A percentile compares a stretch with the other conserved stretches of the same genome.
Conservation (phyloP, 2,888 invertebrate genomes). For the Trissolcus brochymenae region DNA sequence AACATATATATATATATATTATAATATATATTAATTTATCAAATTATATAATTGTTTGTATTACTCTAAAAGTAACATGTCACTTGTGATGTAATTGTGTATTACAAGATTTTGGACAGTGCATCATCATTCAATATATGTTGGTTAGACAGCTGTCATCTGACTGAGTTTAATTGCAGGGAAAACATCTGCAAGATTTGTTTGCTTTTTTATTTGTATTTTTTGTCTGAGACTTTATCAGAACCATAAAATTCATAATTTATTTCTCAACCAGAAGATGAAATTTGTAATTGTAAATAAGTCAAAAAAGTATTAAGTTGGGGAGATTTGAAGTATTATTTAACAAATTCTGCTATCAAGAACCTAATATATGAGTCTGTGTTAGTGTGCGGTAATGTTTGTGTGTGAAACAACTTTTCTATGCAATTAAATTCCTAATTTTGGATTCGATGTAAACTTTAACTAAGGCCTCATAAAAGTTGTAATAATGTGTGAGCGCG, state of each 20-base stretch:
- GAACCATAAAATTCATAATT: neutral
- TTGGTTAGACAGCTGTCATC: neutral
- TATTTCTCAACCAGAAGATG: neutral
- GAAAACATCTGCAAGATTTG: neutral
- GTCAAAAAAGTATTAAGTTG: neutral
- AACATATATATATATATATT: conserved; percentile 34
- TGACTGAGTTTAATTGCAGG: conserved; percentile 16
- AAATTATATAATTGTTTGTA: conserved; percentile 45
- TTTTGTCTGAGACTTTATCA: neutral
- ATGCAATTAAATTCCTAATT: neutral
- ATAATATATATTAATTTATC: conserved; percentile 35
- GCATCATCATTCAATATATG: conserved; percentile 31
- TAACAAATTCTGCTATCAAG: neutral
- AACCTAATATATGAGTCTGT: neutral
- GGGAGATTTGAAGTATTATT: neutral
- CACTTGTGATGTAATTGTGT: conserved; percentile 52
- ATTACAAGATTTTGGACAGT: conserved; percentile 33
- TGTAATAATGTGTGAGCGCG: conserved; percentile 4
- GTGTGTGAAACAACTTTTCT: conserved; percentile 14
- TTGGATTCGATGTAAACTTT: conserved; percentile 15
- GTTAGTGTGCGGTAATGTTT: neutral
- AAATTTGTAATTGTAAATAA: conserved; percentile 11
- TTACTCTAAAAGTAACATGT: conserved; percentile 34
- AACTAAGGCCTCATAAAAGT: conserved; percentile 37
- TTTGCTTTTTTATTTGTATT: too few species aligned